Base-by-base conservation (phyloP, 2,113 vertebrate genomes). In the Onychorhynchus coronatus region DNA sequence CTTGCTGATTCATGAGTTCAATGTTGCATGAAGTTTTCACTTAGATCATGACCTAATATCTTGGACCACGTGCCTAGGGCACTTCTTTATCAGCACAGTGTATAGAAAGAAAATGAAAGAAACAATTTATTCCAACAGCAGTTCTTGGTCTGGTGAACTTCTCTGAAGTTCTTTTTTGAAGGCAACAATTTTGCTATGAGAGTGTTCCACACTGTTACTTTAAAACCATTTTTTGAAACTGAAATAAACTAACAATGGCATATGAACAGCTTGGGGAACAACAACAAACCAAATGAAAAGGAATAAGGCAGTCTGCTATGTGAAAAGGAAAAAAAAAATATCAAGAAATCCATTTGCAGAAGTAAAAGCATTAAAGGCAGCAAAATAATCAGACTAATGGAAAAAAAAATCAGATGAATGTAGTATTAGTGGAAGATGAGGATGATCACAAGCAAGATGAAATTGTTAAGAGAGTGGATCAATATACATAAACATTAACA, bases 391-490 rank as follows among this genome's bases (percentile, higher is more conserved):
- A 91, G 58, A 61, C 71, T 93, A 95, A 93, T 92, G 91, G 80
- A 28, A 88, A 88, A 81, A 77, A 81, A 88, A 88, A 87, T 75
- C 63, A 90, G 46, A 77, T 83, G 20, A 95, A 90, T 66, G 20
- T 50, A 50, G 49, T 65, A 91, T 95, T 95, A 96, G 68, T 77
- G 33, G 80, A 92, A 68, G 73, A 95, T 75, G 58, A 85, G 80
- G 71, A 94, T 88, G 62, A 97, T 96, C 89, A 96, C 93, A 96
- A 93, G 41, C 88, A 66, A 89, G 67, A 95, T 94, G 72, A 86
- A 94, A 96, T 41, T 88, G 46, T 97, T 95, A 89, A 94, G 47
- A 87, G n/a, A 30, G 14, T 71, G 52, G 82, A 96, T 96, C 89
- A 76, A 97, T 94, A 89, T 71, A 79, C 33, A 68, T 85, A 94